Base-by-base conservation (phyloP, 1,140 invertebrate species). In the Coptotermes formosanus region DNA sequence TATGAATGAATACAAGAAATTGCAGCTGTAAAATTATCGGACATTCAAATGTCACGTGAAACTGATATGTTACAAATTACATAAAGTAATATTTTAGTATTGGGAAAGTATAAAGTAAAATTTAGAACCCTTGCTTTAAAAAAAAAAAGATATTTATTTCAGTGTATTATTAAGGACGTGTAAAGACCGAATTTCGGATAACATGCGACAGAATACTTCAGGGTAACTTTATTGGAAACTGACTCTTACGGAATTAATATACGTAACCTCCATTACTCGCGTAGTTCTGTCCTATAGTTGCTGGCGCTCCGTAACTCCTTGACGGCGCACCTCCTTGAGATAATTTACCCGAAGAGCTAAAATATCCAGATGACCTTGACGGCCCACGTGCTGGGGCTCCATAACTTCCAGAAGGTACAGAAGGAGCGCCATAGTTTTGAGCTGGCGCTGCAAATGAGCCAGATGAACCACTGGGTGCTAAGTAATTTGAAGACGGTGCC, bases 271-370 rank as follows among this genome's bases (percentile, higher is more conserved):
- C 59, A 55, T 45, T 45, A 11, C 48, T 43, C 16, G 38, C 59
- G 64, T 85, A 85, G 30, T 11, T n/a, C 8, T 45, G 52, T 16
- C 44, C 25, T 21, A 32, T 52, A 8, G 48, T 85, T 16, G 85
- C 85, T 23, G 85, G 85, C 7, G 32, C 85, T 6, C 85, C 85
- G 25, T 85, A 85, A 55, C 69, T 85, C n/a, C 85, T 25, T 30
- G 85, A 85, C 48, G 85, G 85, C 16, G 85, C 59, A 12, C 81
- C n/a, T 38, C 82, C 82, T 44, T 45, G 38, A 45, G 48, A 84
- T 19, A 12, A 38, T 8, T 52, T 52, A 11, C 23, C 30, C 9
- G 38, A 38, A 3, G 44, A 44, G 83, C 44, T 25, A 25, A 23
- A 44, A 32, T 8, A 19, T 38, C 83, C 83, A 0, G 85, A 75